A percentile compares a stretch with the other conserved stretches of the same genome.
phyloP scores from a whole-genome alignment of 2,888 invertebrate species.

The Drosophila macrospina region DNA sequence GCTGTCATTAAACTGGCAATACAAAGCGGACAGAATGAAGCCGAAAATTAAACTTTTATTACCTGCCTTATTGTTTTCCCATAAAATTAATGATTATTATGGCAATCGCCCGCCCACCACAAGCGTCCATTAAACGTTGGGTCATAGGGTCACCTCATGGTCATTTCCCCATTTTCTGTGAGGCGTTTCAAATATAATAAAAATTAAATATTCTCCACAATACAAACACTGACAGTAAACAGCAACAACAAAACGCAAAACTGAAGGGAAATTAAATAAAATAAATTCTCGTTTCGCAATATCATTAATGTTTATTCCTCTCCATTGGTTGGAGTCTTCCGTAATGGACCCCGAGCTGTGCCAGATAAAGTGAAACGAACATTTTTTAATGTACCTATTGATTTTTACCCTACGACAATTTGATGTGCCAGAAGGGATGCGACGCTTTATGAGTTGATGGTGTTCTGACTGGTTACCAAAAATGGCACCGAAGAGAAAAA shows the following conservation, averaged over 20 bases:
- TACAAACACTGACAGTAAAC: slow-evolving; percentile 31
- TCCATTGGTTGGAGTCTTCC: slow-evolving; percentile 18
- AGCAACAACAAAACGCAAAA: slow-evolving; percentile 15
- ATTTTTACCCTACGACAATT: slow-evolving; percentile 68
- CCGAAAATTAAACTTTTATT: slow-evolving; percentile 78
- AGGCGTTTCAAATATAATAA: slow-evolving; percentile 65
- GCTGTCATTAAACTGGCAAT: slow-evolving; percentile 52
- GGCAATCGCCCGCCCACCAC: slow-evolving; percentile 71
- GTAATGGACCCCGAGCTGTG: slow-evolving; percentile 28
- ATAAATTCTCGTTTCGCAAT: slow-evolving; percentile 71
- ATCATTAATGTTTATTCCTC: slow-evolving; percentile 68
- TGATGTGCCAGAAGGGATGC: slow-evolving; percentile 35
- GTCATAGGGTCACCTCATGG: slow-evolving; percentile 43
- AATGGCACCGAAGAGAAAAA: background rate
- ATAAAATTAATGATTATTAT: slow-evolving; percentile 82
- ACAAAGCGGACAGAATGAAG: slow-evolving; percentile 37
- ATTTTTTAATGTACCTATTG: slow-evolving; percentile 65
- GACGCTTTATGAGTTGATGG: slow-evolving; percentile 31
- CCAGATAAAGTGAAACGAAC: slow-evolving; percentile 38
- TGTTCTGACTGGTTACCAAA: background rate
- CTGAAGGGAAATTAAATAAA: slow-evolving; percentile 67
- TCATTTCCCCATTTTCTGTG: slow-evolving; percentile 34
- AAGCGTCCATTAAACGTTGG: slow-evolving; percentile 68
- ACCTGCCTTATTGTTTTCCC: slow-evolving; percentile 81
- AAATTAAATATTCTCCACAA: slow-evolving; percentile 58